These are phyloP conservation scores for Caenorhabditis remanei DNA, from an alignment of 1,140 invertebrate species.

Conservation along the genomic window DNA sequence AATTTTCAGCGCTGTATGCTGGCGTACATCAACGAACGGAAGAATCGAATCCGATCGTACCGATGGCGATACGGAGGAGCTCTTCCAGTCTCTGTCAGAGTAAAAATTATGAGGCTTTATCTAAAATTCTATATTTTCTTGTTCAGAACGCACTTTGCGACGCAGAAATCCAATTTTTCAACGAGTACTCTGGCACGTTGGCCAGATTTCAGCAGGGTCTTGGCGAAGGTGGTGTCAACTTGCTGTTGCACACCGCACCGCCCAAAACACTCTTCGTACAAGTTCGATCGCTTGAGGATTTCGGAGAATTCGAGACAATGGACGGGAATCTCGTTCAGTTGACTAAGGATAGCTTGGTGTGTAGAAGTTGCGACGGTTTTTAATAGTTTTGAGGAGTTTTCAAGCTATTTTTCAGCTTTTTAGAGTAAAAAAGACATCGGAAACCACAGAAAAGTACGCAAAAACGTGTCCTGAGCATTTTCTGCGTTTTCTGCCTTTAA, in stretches of 20 bases:
- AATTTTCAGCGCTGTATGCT: slow-evolving; percentile 30
- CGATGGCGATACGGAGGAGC: slow-evolving; percentile 37
- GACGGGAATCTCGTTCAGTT: slow-evolving; percentile 25
- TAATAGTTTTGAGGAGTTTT: no score
- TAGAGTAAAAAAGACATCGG: no score
- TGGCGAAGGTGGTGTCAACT: not conserved
- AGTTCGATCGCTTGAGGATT: slow-evolving; percentile 23
- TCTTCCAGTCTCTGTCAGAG: slow-evolving; percentile 13
- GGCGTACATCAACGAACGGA: slow-evolving; percentile 30
- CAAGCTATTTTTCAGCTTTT: no score
- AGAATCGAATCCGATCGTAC: slow-evolving; percentile 12
- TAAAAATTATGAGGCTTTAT: not conserved
- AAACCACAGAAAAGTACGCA: no score
- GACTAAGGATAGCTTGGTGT: slow-evolving; percentile 9
- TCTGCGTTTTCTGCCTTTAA: not conserved
- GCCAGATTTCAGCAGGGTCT: slow-evolving; percentile 6
- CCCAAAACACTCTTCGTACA: slow-evolving; percentile 41
- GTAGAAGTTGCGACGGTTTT: not conserved
- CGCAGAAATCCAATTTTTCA: slow-evolving; percentile 26
- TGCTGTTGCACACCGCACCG: slow-evolving; percentile 4
- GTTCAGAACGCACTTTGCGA: slow-evolving; percentile 29
- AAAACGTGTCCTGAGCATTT: no score
- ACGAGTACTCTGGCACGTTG: slow-evolving; percentile 36
- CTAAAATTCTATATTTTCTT: not conserved
- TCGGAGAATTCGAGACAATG: slow-evolving; percentile 31